Evolutionary conservation across 1,140 invertebrate species (phyloP).

Genomic region (Neodiprion lecontei): DNA sequence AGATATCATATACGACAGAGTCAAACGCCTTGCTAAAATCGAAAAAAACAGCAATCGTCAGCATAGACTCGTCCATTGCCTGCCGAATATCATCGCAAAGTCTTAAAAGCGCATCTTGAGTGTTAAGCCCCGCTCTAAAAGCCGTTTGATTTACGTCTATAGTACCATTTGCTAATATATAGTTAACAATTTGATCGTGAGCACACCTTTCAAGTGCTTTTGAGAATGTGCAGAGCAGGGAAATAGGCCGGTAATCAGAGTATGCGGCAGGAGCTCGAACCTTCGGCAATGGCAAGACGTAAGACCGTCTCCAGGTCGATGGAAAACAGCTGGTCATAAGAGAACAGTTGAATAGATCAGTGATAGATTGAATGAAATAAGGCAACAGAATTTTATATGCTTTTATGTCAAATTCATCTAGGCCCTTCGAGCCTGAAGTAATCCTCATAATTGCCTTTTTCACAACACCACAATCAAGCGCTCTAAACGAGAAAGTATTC

Average conservation of each 20-base stretch:
- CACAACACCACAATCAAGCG: neutral
- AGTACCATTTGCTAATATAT: neutral
- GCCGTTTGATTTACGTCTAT: neutral
- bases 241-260: constrained; percentile 11
- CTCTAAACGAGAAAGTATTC: too few relatives aligned
- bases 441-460: neutral
- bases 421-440: neutral
- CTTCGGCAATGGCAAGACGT: neutral
- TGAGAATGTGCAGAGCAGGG: constrained; percentile 4
- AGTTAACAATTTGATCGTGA: neutral
- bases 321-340: neutral
- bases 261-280: neutral
- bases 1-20: constrained; percentile 23
- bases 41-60: constrained; percentile 22
- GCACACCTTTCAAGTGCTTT: constrained; percentile 8
- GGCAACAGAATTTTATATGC: neutral
- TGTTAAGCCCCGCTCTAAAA: constrained; percentile 12
- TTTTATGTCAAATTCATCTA: neutral
- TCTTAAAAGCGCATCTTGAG: constrained; percentile 21
- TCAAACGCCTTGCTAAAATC: constrained; percentile 31
- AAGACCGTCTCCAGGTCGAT: neutral
- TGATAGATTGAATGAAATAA: constrained; percentile 1
- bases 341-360: constrained; percentile 7
- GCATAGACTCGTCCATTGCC: constrained; percentile 14
- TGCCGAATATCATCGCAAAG: constrained; percentile 20